Evolutionary conservation across 1,140 invertebrate genomes (phyloP).

Genomic region (Saccostrea glomerata): DNA sequence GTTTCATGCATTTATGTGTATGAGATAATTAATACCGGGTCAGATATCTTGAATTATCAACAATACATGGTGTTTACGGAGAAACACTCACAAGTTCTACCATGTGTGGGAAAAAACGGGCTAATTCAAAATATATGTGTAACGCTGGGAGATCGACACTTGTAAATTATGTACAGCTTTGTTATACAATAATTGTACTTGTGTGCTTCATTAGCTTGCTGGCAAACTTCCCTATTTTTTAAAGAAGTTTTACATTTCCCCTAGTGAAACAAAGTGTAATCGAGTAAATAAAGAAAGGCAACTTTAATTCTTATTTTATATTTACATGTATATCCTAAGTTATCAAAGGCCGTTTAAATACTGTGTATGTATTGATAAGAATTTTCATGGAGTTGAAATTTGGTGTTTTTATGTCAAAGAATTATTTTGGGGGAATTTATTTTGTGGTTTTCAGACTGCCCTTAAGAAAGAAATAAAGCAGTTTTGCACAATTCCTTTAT

Average conservation of each 20-base stretch:
- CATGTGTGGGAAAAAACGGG: conserved; percentile 62
- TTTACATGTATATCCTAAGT: too few species aligned
- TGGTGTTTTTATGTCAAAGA: too few species aligned
- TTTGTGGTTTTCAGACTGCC: too few species aligned
- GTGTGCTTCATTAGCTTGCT: conserved; percentile 17
- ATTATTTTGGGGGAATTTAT: too few species aligned
- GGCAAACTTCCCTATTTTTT: background rate
- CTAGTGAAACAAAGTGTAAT: too few species aligned
- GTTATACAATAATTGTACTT: background rate
- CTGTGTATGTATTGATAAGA: too few species aligned
- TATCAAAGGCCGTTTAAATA: too few species aligned
- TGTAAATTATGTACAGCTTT: conserved; percentile 35
- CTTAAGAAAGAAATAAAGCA: too few species aligned
- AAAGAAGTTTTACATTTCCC: background rate
- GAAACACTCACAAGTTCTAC: conserved; percentile 64
- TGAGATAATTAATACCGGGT: conserved; percentile 3
- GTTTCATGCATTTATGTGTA: background rate
- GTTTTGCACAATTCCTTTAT: too few species aligned
- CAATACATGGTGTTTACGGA: conserved; percentile 58
- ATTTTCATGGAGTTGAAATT: too few species aligned
- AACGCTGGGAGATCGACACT: conserved; percentile 18
- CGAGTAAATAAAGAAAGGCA: too few species aligned
- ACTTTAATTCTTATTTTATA: too few species aligned
- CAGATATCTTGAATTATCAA: conserved; percentile 24
- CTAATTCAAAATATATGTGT: conserved; percentile 49